Evolutionary conservation across 2,888 invertebrate genomes (phyloP).

Genomic region (Globia sparganii): DNA sequence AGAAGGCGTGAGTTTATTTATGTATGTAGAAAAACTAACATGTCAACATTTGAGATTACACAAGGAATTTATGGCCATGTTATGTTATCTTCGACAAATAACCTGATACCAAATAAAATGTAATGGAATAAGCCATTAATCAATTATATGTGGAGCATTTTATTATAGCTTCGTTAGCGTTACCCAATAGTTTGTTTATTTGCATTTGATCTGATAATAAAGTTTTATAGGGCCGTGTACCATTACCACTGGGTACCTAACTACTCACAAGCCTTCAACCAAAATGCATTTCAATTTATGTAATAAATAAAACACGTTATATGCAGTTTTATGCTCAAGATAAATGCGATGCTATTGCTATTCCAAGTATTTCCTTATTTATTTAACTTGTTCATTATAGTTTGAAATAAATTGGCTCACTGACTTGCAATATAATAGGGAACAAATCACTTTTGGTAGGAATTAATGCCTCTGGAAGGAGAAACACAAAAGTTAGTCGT

Average conservation of each 20-base stretch:
- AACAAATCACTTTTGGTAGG: slow-evolving; percentile 68
- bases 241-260: slow-evolving; percentile 3
- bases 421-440: slow-evolving; percentile 57
- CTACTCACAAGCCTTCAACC: slow-evolving; percentile 11
- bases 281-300: slow-evolving; percentile 42
- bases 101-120: slow-evolving; percentile 59
- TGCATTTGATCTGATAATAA: slow-evolving; percentile 69
- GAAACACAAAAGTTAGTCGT: slow-evolving; percentile 69
- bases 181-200: slow-evolving; percentile 71
- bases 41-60: slow-evolving; percentile 18
- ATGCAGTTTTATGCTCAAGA: slow-evolving; percentile 37
- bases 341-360: slow-evolving; percentile 24
- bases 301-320: slow-evolving; percentile 49
- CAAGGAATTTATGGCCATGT: slow-evolving; percentile 55
- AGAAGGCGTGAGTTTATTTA: not conserved
- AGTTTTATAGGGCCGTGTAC: slow-evolving; percentile 46
- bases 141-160: slow-evolving; percentile 78
- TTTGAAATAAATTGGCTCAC: slow-evolving; percentile 52
- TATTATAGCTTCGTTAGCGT: slow-evolving; percentile 74
- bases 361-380: slow-evolving; percentile 37
- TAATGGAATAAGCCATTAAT: slow-evolving; percentile 72
- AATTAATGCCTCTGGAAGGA: slow-evolving; percentile 63
- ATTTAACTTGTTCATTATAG: slow-evolving; percentile 49
- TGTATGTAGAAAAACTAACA: not conserved
- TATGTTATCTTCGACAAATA: slow-evolving; percentile 64